Percentiles rank a stretch among this genome's conserved stretches.
Conservation (phyloP, 2,113 vertebrate genomes). For the Peucedramus taeniatus region DNA sequence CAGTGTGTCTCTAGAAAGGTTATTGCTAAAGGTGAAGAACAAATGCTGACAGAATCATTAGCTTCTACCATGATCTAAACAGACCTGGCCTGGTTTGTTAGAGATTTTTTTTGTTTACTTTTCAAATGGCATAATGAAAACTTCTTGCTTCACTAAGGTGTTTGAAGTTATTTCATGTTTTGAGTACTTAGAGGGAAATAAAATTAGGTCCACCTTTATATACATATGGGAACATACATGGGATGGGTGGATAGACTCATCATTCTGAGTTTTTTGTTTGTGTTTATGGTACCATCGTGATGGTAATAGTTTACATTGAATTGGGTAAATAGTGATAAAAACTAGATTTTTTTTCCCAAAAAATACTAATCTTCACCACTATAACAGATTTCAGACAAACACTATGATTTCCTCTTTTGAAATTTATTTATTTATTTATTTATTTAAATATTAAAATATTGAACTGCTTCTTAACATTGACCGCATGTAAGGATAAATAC, state of each 20-base stretch:
- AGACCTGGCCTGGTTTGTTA: neutral
- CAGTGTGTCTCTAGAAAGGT: neutral
- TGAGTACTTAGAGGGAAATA: neutral
- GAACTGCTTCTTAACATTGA: neutral
- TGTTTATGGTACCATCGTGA: neutral
- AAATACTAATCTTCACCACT: neutral
- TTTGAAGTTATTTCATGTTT: neutral
- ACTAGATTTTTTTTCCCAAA: neutral
- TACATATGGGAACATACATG: neutral
- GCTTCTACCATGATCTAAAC: neutral
- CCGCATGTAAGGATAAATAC: neutral
- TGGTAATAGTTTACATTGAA: neutral
- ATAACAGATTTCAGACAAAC: neutral
- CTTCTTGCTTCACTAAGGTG: neutral
- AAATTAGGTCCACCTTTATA: neutral
- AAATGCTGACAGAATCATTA: neutral
- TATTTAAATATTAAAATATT: neutral
- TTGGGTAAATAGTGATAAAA: neutral
- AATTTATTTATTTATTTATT: neutral
- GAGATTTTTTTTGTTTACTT: neutral
- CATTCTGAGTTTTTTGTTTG: neutral
- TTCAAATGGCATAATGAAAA: neutral
- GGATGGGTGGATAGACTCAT: neutral
- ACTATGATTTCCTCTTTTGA: neutral
- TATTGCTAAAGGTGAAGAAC: neutral